Evolutionary conservation across 1,140 invertebrate species (phyloP).

Genomic region (Hycleus phaleratus): DNA sequence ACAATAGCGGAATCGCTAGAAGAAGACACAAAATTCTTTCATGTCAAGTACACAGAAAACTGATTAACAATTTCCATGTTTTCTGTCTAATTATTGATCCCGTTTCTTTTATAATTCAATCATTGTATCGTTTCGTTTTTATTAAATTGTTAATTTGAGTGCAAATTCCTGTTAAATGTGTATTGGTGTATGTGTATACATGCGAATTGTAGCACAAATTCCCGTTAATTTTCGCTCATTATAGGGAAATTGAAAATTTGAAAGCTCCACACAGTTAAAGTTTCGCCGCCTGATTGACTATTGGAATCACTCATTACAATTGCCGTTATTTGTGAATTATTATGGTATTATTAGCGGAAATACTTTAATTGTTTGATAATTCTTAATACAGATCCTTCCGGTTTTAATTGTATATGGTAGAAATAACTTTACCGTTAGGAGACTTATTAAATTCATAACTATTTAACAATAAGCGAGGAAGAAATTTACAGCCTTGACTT

Average conservation of each 20-base stretch:
- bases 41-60: neutral
- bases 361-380: conserved; percentile 8
- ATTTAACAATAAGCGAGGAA: no score
- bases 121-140: conserved; percentile 4
- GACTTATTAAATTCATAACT: no score
- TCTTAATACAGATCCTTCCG: conserved; percentile 10
- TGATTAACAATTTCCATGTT: neutral
- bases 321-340: conserved; percentile 2
- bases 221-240: neutral
- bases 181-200: neutral
- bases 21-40: neutral
- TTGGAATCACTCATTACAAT: neutral
- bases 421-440: no score
- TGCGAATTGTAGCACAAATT: conserved; percentile 11
- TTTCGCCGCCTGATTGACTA: conserved; percentile 8
- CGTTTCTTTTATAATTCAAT: conserved; percentile 4
- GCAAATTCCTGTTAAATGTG: conserved; percentile 7
- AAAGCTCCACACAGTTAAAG: neutral
- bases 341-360: conserved; percentile 7
- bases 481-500: no score
- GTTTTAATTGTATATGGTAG: conserved; percentile 5
- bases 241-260: neutral
- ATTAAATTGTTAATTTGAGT: conserved; percentile 10
- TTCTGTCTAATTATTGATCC: conserved; percentile 3
- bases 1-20: no score